Evolutionary conservation across 1,140 invertebrate genomes (phyloP), one percentile per base, ranked within the genome.

Genomic region (Lepidurus couesii): DNA sequence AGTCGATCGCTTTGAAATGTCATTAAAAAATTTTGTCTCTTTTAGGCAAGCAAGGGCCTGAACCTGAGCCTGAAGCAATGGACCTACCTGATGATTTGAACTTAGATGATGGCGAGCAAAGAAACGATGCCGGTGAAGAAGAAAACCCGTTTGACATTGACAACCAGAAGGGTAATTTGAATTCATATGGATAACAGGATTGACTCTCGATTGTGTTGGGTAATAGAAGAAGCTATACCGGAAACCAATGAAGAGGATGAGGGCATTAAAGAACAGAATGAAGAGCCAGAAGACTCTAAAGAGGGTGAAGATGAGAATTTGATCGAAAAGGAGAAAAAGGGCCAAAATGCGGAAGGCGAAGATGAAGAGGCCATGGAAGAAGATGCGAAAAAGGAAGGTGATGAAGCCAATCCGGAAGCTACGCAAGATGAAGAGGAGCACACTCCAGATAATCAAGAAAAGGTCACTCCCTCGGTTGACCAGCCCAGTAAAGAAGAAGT

Each of bases 11-110:
- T 34, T 34, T 34, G 4, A 34, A 34, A 34, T 34, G 34, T 34
- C 34, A 4, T 0, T 0, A 34, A 34, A 34, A 34, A 3, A 3
- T 34, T 1, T 34, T 34, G 34, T 34, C 3, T 34, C 2, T 34
- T 34, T 0, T 34, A 34, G 34, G 34, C 34, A 34, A 34, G 34
- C 86, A 92, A 77, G 88, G 90, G 82, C 89, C 90, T 80, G 87
- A 90, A 73, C 90, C 91, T 1, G 93, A 95, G 83, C 90, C 93
- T 7, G 93, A 96, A 85, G 88, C 91, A 24, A 89, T 97, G 83
- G 94, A 97, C 82, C 84, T 97, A 78, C 93, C 94, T 7, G 94
- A 97, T 75, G 91, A 95, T 86, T 84, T 94, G 73, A 90, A 95
- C 83, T 84, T 96, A 5, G 94, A 96, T 83, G 91, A 92, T 75